These are phyloP conservation scores for Formica aserva DNA, from an alignment of 2,888 invertebrate genomes.

Conservation along the genomic window DNA sequence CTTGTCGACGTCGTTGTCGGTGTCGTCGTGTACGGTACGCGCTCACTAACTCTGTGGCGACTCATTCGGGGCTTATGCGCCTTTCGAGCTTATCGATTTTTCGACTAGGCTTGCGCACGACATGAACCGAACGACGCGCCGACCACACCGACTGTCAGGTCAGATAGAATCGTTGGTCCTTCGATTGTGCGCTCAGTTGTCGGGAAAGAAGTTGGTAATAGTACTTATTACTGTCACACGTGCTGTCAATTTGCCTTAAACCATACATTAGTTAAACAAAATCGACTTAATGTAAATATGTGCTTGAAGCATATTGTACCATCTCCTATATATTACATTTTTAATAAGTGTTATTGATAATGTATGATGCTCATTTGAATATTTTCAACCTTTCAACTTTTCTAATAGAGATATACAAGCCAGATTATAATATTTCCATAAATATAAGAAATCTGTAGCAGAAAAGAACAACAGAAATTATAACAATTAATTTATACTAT, in stretches of 20 bases:
- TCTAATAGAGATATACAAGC: background rate
- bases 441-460: conserved; percentile 3
- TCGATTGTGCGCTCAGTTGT: background rate
- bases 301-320: background rate
- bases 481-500: background rate
- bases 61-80: conserved; percentile 28
- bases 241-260: background rate
- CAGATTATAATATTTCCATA: background rate
- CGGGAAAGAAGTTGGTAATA: background rate
- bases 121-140: conserved; percentile 21
- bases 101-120: conserved; percentile 61
- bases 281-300: background rate
- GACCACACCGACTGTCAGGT: conserved; percentile 35
- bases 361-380: background rate
- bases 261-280: background rate
- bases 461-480: background rate
- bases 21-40: conserved; percentile 61
- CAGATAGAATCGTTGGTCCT: conserved; percentile 61
- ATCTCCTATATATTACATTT: background rate
- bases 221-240: background rate
- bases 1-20: conserved; percentile 49
- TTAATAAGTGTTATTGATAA: conserved; percentile 1
- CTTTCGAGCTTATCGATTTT: conserved; percentile 59
- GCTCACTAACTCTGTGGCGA: conserved; percentile 45
- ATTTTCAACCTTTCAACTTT: background rate